phyloP scores from a whole-genome alignment of 2,888 invertebrate species.

The Cosmia pyralina region DNA sequence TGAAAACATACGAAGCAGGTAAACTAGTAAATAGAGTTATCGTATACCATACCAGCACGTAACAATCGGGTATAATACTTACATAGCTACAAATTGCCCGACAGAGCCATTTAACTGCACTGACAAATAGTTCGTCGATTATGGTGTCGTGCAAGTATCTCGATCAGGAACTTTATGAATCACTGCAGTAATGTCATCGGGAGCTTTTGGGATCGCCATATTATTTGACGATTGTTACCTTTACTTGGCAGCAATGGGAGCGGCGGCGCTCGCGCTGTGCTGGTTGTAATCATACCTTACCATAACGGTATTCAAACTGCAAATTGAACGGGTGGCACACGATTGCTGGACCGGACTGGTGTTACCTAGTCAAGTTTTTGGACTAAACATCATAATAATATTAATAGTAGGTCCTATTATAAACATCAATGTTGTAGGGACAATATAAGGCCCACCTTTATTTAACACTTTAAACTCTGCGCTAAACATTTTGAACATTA shows the following conservation, averaged over 20 bases:
- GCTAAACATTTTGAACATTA: no score
- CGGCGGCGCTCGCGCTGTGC: conserved; percentile 39
- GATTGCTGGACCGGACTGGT: conserved; percentile 38
- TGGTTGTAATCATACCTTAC: conserved; percentile 65
- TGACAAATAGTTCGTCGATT: conserved; percentile 57
- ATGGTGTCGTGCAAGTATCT: conserved; percentile 32
- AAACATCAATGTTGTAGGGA: no score
- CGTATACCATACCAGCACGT: not conserved
- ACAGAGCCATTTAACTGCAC: conserved; percentile 37
- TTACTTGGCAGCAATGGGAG: conserved; percentile 55
- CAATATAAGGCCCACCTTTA: no score
- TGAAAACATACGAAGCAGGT: not conserved
- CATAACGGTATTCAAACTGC: conserved; percentile 68
- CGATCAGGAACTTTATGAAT: conserved; percentile 54
- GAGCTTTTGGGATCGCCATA: conserved; percentile 54
- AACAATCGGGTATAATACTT: not conserved
- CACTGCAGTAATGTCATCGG: conserved; percentile 50
- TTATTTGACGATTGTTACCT: conserved; percentile 60
- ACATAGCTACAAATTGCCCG: not conserved
- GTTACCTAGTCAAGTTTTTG: no score
- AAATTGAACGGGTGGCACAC: conserved; percentile 62
- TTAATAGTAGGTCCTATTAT: no score
- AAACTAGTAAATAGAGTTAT: no score
- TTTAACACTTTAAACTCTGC: no score
- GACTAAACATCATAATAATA: no score